Conservation (phyloP, 2,113 vertebrate genomes). For the Rattus norvegicus region GRCr8 NC_086021.1:138926001-138926500, state of each 20-base stretch:
- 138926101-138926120: not conserved
- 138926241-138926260: not conserved
- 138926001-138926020: not conserved
- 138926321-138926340: no score
- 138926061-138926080: not conserved
- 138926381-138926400: not conserved
- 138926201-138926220: not conserved
- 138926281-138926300: no score
- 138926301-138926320: no score
- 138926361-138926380: no score
- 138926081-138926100: not conserved
- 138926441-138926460: not conserved
- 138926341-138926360: no score
- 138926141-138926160: not conserved
- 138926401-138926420: not conserved
- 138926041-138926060: not conserved
- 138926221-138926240: not conserved
- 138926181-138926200: not conserved
- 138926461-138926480: not conserved
- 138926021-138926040: not conserved
- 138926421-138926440: not conserved
- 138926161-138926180: not conserved
- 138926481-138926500: not conserved
- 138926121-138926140: not conserved
- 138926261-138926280: not conserved